A percentile compares a stretch with the other conserved stretches of the same genome.
phyloP scores from a whole-genome alignment of 2,888 invertebrate genomes.

The Phortica okadai region DNA sequence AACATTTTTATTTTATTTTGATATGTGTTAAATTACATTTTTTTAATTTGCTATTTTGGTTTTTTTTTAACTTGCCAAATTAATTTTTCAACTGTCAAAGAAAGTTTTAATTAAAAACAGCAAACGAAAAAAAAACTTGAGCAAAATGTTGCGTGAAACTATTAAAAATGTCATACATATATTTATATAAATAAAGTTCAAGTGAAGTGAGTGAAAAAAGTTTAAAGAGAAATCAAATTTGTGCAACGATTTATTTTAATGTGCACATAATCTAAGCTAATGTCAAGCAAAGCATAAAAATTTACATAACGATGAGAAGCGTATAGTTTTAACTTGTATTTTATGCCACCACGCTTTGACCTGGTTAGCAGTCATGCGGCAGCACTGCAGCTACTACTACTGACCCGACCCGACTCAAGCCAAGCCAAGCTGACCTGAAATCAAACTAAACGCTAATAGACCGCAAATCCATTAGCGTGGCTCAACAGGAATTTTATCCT shows the following conservation, averaged over 20 bases:
- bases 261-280: not conserved
- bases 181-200: too few species aligned
- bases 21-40: too few species aligned
- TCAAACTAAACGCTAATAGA: conserved; percentile 58
- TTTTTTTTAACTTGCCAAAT: too few species aligned
- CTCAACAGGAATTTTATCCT: conserved; percentile 63
- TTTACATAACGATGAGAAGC: not conserved
- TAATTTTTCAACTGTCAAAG: too few species aligned
- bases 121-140: too few species aligned
- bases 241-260: not conserved
- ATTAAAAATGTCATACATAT: too few species aligned
- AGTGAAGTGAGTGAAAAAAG: not conserved
- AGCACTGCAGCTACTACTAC: not conserved
- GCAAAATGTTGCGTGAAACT: too few species aligned
- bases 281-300: not conserved
- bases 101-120: too few species aligned
- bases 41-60: too few species aligned
- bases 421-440: conserved; percentile 15
- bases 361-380: not conserved
- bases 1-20: too few species aligned
- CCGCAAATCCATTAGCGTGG: conserved; percentile 71
- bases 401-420: not conserved
- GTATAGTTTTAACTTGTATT: not conserved
- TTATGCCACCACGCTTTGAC: not conserved
- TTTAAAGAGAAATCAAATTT: not conserved